Evolutionary conservation across 1,140 invertebrate species (phyloP).

Genomic region (Trichonephila inaurata): DNA sequence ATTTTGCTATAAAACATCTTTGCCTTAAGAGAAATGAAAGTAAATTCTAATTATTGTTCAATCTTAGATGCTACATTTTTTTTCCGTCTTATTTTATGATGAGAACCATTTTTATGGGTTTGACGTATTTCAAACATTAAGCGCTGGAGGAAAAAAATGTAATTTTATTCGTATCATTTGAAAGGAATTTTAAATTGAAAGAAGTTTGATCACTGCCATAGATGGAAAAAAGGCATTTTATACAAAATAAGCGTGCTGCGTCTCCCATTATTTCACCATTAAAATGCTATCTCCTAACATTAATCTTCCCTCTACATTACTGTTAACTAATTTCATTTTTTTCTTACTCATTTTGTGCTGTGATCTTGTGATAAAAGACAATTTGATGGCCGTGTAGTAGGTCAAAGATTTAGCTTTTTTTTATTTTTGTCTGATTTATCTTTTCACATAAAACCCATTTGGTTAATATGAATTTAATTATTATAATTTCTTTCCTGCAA

Average conservation of each 20-base stretch:
- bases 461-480: conserved; percentile 22
- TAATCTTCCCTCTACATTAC: conserved; percentile 39
- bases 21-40: conserved; percentile 9
- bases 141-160: conserved; percentile 1
- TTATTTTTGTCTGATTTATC: not conserved
- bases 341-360: not conserved
- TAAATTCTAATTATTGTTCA: conserved; percentile 51
- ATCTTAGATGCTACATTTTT: conserved; percentile 1
- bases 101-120: conserved; percentile 35
- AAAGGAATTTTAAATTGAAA: conserved; percentile 53
- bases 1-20: not conserved
- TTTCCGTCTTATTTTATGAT: not conserved
- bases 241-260: conserved; percentile 33
- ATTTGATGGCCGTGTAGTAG: not conserved
- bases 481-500: not conserved
- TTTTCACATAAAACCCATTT: not conserved
- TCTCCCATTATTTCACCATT: conserved; percentile 48
- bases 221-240: conserved; percentile 34
- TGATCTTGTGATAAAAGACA: not conserved
- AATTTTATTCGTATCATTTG: conserved; percentile 33
- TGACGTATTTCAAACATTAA: conserved; percentile 29
- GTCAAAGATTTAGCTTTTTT: conserved; percentile 1
- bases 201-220: not conserved
- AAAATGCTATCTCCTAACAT: conserved; percentile 15
- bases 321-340: not conserved